A percentile compares a stretch with the other conserved stretches of the same genome.
phyloP scores from a whole-genome alignment of 2,888 invertebrate species.

The Rotaria sp. region DNA sequence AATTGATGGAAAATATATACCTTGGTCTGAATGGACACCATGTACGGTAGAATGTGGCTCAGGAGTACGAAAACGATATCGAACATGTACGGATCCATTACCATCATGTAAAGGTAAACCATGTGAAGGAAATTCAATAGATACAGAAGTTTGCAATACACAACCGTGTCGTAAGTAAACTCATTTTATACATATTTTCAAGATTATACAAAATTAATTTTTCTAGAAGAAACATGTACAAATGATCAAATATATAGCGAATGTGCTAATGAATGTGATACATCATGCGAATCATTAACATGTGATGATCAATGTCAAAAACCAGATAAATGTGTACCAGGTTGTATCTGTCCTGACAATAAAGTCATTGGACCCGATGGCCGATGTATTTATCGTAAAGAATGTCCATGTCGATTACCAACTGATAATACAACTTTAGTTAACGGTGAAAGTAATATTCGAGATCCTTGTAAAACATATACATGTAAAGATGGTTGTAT shows the following conservation, averaged over 20 bases:
- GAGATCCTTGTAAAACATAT: constrained; percentile 33
- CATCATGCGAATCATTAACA: constrained; percentile 31
- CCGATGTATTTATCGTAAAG: constrained; percentile 21
- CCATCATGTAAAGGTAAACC: constrained; percentile 35
- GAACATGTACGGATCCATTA: constrained; percentile 31
- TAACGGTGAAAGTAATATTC: constrained; percentile 15
- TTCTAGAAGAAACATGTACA: constrained; percentile 17
- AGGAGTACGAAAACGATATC: constrained; percentile 24
- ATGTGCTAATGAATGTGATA: constrained; percentile 37
- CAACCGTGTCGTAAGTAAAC: constrained; percentile 31
- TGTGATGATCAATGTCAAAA: constrained; percentile 31
- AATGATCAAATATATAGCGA: constrained; percentile 30
- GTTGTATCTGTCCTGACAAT: constrained; percentile 35
- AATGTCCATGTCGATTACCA: constrained; percentile 17
- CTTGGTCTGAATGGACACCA: constrained; percentile 37
- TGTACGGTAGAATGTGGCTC: constrained; percentile 27
- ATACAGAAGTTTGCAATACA: constrained; percentile 30
- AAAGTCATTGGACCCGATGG: constrained; percentile 25
- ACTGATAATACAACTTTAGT: not conserved
- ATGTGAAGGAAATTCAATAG: constrained; percentile 11
- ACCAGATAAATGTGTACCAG: constrained; percentile 38
- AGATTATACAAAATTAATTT: not conserved
- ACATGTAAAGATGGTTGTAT: constrained; percentile 36
- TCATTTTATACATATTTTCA: not conserved
- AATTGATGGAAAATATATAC: constrained; percentile 25